Evolutionary conservation across 2,888 invertebrate species (phyloP).

Genomic region (Agonopterix subpropinquella): DNA sequence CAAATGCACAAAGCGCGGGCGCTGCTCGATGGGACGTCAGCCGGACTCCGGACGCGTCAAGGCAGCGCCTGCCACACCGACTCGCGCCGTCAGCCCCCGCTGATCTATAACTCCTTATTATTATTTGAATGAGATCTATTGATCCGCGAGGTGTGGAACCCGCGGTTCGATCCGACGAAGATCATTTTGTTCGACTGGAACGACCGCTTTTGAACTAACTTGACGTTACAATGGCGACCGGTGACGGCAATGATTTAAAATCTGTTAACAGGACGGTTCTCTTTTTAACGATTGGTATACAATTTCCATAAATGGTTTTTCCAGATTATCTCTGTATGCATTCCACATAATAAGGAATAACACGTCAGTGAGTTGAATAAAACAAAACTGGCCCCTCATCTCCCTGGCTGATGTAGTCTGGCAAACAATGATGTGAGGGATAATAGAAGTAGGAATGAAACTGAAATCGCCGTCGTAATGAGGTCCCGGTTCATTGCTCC

Average conservation of each 20-base stretch:
- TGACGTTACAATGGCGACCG: constrained; percentile 70
- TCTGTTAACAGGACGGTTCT: constrained; percentile 75
- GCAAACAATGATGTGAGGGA: constrained; percentile 43
- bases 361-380: constrained; percentile 26
- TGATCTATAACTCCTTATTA: constrained; percentile 75
- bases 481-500: constrained; percentile 43
- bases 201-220: constrained; percentile 73
- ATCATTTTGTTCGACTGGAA: constrained; percentile 73
- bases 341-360: constrained; percentile 57
- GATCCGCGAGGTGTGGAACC: constrained; percentile 70
- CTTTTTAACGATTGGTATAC: constrained; percentile 75
- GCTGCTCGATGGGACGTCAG: constrained; percentile 25
- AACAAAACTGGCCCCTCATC: constrained; percentile 17
- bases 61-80: constrained; percentile 17
- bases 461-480: constrained; percentile 49
- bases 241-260: constrained; percentile 76
- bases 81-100: constrained; percentile 31
- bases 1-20: constrained; percentile 47
- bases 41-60: constrained; percentile 26
- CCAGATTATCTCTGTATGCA: constrained; percentile 61
- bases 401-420: constrained; percentile 18
- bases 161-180: constrained; percentile 60
- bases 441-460: constrained; percentile 38
- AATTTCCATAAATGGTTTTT: constrained; percentile 72
- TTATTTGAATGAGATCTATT: constrained; percentile 75